Evolutionary conservation across 2,113 vertebrate genomes (phyloP).

Genomic region (Carassius auratus): DNA sequence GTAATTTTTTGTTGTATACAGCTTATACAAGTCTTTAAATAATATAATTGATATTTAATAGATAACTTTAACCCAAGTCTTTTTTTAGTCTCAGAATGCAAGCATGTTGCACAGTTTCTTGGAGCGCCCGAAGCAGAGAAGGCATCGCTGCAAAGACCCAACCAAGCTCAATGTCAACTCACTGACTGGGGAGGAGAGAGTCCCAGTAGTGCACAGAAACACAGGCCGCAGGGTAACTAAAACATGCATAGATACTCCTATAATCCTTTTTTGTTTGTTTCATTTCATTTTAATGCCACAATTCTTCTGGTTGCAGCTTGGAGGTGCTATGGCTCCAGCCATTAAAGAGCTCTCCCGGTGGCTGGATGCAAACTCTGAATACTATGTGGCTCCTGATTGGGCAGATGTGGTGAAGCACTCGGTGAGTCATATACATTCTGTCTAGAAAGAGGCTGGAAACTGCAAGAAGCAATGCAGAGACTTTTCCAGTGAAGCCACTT

Average conservation of each 20-base stretch:
- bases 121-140: constrained; percentile 95
- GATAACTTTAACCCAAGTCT: not conserved
- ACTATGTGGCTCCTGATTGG: constrained; percentile 90
- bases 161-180: constrained; percentile 89
- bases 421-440: constrained; percentile 73
- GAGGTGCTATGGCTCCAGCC: constrained; percentile 88
- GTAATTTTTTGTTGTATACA: not conserved
- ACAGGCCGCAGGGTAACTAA: constrained; percentile 88
- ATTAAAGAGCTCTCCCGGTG: constrained; percentile 90
- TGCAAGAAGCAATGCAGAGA: not conserved
- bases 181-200: constrained; percentile 90
- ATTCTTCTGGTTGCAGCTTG: constrained; percentile 77
- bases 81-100: constrained; percentile 63
- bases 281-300: constrained; percentile 17
- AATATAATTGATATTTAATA: not conserved
- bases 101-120: constrained; percentile 80
- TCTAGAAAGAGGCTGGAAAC: not conserved
- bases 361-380: constrained; percentile 89
- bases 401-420: constrained; percentile 91
- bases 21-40: not conserved
- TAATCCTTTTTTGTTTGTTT: not conserved
- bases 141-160: constrained; percentile 95
- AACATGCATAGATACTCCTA: not conserved
- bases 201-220: constrained; percentile 87
- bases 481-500: not conserved